A percentile compares a stretch with the other conserved stretches of the same genome.
Evolutionary conservation across 2,113 vertebrate species (phyloP).

Genomic region (Protobothrops flavoviridis): DNA sequence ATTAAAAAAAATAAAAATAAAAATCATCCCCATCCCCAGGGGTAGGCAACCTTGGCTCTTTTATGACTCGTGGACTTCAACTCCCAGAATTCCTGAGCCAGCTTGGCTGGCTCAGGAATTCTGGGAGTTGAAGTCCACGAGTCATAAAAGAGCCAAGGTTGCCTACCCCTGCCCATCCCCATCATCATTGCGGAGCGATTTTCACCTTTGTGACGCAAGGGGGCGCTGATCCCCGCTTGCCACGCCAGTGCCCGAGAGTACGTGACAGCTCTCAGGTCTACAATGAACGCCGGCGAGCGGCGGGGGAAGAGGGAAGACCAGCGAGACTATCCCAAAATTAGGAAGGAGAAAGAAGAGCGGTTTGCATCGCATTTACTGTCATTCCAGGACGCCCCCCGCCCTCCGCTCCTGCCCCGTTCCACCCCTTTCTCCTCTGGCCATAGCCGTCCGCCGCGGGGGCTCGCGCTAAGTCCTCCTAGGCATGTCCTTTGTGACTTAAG

Average conservation of each 20-base stretch:
- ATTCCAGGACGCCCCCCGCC: neutral
- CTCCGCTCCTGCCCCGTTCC: neutral
- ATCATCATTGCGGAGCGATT: neutral
- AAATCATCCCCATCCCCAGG: too few relatives aligned
- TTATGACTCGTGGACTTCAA: too few relatives aligned
- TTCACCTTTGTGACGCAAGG: neutral
- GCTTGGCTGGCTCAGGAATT: too few relatives aligned
- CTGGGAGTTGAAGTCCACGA: too few relatives aligned
- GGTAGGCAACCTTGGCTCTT: too few relatives aligned
- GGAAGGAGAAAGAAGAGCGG: neutral
- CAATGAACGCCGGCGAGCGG: slow-evolving; percentile 49
- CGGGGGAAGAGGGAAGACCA: slow-evolving; percentile 9
- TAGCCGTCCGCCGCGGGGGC: neutral
- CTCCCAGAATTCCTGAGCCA: too few relatives aligned
- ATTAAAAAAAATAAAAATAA: too few relatives aligned
- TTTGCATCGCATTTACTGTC: neutral
- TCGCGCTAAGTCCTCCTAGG: neutral
- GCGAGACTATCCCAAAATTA: neutral
- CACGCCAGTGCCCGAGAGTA: slow-evolving; percentile 12
- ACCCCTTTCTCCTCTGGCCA: neutral
- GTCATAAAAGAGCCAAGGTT: too few relatives aligned
- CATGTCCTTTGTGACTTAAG: slow-evolving; percentile 1
- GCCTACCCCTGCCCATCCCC: too few relatives aligned
- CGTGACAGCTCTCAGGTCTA: slow-evolving; percentile 56
- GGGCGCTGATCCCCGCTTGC: neutral